Base-by-base conservation (phyloP, 2,113 vertebrate genomes). In the Corythoichthys intestinalis region DNA sequence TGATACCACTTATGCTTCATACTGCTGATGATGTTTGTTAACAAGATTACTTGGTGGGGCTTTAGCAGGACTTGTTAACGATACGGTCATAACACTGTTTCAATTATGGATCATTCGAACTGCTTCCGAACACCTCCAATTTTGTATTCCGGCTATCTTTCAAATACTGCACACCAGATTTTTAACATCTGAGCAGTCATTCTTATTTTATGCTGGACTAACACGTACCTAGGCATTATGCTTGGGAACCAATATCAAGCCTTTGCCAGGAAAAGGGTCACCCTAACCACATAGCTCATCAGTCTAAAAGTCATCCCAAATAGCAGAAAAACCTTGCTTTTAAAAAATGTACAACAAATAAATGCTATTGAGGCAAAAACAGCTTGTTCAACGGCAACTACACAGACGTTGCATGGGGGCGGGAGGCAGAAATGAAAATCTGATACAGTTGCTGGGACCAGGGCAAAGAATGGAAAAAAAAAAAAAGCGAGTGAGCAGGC, bases 401-500 rank as follows among this genome's bases (percentile, higher is more conserved):
- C 28, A 69, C 72, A 64, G 60, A 79, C 83, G 71, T 62, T 60
- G 63, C 53, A 59, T 35, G 64, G 46, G 41, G 37, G 15, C 39
- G 64, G 20, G 66, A 58, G 62, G 54, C 56, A n/a, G 67, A 82
- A 69, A 74, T 72, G 61, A 78, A 80, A 84, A 85, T 78, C 77
- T 70, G 80, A 87, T 87, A 86, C 86, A 83, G 86, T 71, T 75
- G 82, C 77, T 79, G 73, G 76, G 83, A 89, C 79, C 56, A 64
- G 72, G 65, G 56, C 70, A 77, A 80, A 38, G 20, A 20, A 28
- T 28, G 20, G 73, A 86, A 88, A 89, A 90, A 88, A 89, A 88
- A 46, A 78, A 87, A 88, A 90, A 91, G 78, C 78, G 66, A 80
- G 88, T 86, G 88, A 79, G 77, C 85, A 75, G 66, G 71, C 38